A percentile compares a stretch with the other conserved stretches of the same genome.
Conservation (phyloP, 2,797 vertebrate species). For the Ciconia nigra region DNA sequence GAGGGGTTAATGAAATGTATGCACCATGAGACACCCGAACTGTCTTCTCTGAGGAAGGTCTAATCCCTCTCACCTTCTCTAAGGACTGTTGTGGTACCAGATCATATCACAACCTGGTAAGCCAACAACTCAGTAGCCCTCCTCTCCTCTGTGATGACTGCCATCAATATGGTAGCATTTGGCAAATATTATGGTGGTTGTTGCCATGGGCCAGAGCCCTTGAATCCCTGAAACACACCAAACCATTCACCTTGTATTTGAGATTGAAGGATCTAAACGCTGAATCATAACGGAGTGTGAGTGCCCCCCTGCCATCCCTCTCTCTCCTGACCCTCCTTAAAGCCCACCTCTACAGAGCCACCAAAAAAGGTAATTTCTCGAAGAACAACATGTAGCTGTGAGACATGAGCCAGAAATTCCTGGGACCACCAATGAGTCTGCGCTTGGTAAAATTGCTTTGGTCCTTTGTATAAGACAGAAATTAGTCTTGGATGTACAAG, state of each 20-base stretch:
- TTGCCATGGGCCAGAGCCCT: not conserved
- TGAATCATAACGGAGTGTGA: not conserved
- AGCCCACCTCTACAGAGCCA: not conserved
- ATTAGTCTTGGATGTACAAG: not conserved
- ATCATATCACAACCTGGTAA: not conserved
- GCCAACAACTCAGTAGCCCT: not conserved
- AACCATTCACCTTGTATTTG: not conserved
- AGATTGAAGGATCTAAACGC: not conserved
- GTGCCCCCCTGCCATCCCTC: too few species aligned
- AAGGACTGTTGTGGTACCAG: not conserved
- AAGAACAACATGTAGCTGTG: not conserved
- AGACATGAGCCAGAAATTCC: not conserved
- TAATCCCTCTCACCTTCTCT: not conserved
- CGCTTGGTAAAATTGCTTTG: not conserved
- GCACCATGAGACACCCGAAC: not conserved
- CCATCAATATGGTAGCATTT: not conserved
- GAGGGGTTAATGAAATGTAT: not conserved
- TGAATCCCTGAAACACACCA: not conserved
- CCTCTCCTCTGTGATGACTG: not conserved
- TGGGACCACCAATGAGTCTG: not conserved
- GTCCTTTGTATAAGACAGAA: not conserved
- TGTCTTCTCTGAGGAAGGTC: not conserved
- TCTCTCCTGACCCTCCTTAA: not conserved
- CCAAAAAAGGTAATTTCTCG: not conserved
- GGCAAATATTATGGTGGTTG: not conserved